A percentile compares a stretch with the other conserved stretches of the same genome.
These are phyloP conservation scores for Dendronephthya gigantea DNA, from an alignment of 64 coral and sea anemone species.

Conservation along the genomic window DNA sequence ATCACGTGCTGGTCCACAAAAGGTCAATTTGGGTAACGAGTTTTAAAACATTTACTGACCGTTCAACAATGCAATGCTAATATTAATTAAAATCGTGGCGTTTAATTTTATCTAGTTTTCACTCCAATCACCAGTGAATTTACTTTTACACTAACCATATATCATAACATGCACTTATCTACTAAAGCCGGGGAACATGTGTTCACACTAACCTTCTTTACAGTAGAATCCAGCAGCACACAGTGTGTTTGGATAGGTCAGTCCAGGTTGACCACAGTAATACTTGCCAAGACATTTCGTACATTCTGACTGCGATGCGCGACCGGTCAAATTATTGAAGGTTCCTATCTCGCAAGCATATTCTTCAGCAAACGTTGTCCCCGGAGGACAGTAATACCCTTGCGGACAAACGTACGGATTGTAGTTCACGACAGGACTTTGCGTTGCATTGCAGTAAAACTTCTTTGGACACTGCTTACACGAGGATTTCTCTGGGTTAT, in stretches of 20 bases:
- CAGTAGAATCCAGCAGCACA: conserved; percentile 78
- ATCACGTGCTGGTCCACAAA: too few species aligned
- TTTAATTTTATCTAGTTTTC: too few species aligned
- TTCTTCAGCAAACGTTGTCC: conserved; percentile 66
- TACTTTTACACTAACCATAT: too few species aligned
- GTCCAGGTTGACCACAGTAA: conserved; percentile 80
- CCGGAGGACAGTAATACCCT: conserved; percentile 73
- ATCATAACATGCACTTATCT: too few species aligned
- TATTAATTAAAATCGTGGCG: too few species aligned
- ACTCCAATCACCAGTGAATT: too few species aligned
- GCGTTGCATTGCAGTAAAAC: conserved; percentile 88
- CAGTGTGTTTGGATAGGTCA: conserved; percentile 53
- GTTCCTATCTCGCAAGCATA: conserved; percentile 75
- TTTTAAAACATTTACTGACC: too few species aligned
- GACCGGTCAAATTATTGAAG: conserved; percentile 71
- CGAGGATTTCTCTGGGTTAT: conserved; percentile 41
- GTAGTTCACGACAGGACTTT: conserved; percentile 59
- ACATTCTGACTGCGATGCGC: conserved; percentile 68
- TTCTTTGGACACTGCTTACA: conserved; percentile 66
- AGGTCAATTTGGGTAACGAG: too few species aligned
- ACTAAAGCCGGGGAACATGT: too few species aligned
- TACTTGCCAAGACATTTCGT: conserved; percentile 59
- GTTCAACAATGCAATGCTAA: too few species aligned
- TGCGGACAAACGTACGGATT: conserved; percentile 44
- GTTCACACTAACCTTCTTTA: conserved; percentile 48